Evolutionary conservation across 2,113 vertebrate genomes (phyloP).

Genomic region (Telmatochromis sp.): DNA sequence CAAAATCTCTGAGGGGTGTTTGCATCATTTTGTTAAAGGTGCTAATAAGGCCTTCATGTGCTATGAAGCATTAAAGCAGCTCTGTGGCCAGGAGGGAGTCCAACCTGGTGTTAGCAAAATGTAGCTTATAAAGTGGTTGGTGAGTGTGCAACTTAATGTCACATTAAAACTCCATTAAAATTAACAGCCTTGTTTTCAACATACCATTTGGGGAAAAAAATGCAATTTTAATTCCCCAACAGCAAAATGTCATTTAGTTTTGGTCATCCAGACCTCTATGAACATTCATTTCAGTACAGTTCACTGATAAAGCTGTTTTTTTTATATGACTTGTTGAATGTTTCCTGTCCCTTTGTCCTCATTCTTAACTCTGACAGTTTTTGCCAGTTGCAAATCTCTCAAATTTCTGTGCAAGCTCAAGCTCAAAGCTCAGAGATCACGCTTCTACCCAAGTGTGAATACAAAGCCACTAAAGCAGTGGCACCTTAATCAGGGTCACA

Average conservation of each 20-base stretch:
- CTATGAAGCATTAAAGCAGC: background rate
- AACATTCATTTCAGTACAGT: background rate
- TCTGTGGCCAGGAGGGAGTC: background rate
- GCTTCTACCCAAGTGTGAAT: background rate
- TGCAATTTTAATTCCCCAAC: background rate
- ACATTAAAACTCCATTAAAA: background rate
- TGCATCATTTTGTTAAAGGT: background rate
- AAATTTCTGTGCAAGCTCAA: background rate
- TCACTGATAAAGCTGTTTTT: background rate
- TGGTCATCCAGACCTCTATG: background rate
- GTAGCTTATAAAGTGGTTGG: background rate
- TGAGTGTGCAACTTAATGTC: background rate
- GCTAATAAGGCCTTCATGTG: background rate
- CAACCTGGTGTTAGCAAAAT: background rate
- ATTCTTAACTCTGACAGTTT: background rate
- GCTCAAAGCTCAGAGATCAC: background rate
- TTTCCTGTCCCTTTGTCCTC: background rate
- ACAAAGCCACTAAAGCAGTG: background rate
- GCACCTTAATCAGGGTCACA: background rate
- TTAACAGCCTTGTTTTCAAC: background rate
- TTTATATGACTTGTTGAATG: background rate
- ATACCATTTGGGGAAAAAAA: background rate
- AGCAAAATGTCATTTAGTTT: background rate
- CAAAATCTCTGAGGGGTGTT: background rate
- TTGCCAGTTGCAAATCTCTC: background rate